phyloP scores from a whole-genome alignment of 2,113 vertebrate genomes.

The Chionomys nivalis region DNA sequence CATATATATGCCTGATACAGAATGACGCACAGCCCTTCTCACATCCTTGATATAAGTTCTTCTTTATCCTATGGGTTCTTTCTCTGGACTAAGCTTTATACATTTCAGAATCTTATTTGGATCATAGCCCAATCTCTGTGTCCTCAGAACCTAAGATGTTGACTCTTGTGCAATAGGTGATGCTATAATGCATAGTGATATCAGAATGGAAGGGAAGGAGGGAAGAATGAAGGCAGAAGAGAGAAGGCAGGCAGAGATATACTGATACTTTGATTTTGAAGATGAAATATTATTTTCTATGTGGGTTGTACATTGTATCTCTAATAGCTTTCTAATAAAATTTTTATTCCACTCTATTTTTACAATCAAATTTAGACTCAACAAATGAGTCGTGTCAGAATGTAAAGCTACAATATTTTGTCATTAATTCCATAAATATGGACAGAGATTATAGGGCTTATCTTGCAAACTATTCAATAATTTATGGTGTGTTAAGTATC shows the following conservation, averaged over 20 bases:
- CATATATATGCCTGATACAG: neutral
- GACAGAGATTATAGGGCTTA: neutral
- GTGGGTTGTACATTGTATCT: neutral
- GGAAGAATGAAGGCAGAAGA: neutral
- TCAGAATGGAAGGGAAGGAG: neutral
- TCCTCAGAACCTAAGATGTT: neutral
- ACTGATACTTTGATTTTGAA: neutral
- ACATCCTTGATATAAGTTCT: neutral
- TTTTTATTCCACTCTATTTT: neutral
- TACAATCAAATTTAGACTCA: neutral
- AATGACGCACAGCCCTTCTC: neutral
- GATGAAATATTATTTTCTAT: neutral
- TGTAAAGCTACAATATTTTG: neutral
- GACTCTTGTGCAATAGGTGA: neutral
- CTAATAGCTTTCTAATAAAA: neutral
- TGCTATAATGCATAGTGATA: neutral
- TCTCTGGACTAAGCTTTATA: neutral
- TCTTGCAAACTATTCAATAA: neutral
- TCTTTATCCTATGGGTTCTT: neutral
- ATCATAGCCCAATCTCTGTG: neutral
- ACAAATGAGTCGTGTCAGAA: neutral
- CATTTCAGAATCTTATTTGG: too few relatives aligned
- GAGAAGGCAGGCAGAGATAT: neutral
- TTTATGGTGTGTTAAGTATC: neutral
- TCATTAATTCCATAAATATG: neutral